phyloP scores from a whole-genome alignment of 2,888 invertebrate species.

The Tenthredo livida region DNA sequence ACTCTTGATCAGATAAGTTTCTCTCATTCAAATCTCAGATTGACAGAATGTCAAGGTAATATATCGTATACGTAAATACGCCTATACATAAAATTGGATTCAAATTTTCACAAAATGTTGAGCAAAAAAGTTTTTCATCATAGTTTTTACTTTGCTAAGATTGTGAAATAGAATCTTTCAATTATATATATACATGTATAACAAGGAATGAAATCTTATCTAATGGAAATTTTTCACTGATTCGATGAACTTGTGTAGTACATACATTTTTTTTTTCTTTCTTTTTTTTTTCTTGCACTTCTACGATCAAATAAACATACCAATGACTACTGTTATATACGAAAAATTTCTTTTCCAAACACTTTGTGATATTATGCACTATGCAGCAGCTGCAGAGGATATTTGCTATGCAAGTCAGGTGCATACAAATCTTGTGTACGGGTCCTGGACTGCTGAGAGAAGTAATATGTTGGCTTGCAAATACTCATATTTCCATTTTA shows the following conservation, averaged over 20 bases:
- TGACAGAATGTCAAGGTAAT: not conserved
- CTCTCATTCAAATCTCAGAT: not conserved
- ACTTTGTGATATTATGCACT: slow-evolving; percentile 10
- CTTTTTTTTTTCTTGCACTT: not conserved
- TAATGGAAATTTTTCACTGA: not conserved
- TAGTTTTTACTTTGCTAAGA: not conserved
- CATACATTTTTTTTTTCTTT: not conserved
- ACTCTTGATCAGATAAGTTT: slow-evolving; percentile 16
- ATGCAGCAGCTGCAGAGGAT: not conserved
- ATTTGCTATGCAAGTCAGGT: slow-evolving; percentile 23
- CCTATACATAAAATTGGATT: not conserved
- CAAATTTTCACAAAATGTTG: not conserved
- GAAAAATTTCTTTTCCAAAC: slow-evolving; percentile 14
- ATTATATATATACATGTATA: no score
- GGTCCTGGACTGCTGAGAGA: not conserved
- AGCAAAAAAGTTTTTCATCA: not conserved
- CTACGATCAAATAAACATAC: slow-evolving; percentile 10
- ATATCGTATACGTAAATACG: not conserved
- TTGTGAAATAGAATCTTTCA: no score
- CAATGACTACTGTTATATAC: not conserved
- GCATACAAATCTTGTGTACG: not conserved
- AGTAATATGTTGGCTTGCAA: slow-evolving; percentile 18
- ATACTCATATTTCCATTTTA: slow-evolving; percentile 22
- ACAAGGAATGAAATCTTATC: not conserved
- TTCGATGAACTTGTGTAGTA: not conserved